Base-by-base conservation (phyloP, 1,140 invertebrate genomes). In the Sipha flava region DNA sequence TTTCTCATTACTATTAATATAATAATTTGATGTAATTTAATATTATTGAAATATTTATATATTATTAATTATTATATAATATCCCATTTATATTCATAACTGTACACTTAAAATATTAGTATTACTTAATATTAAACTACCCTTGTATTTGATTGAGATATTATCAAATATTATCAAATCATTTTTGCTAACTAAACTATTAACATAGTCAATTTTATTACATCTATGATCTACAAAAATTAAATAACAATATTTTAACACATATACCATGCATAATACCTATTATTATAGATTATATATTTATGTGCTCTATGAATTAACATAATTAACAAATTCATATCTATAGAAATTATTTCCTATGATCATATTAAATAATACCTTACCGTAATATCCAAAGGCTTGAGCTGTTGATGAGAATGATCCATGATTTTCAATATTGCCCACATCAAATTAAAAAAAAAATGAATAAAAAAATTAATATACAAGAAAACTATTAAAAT, bases 321-420 rank as follows among this genome's bases (percentile, higher is more conserved):
- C 10, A 66, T 40, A 40, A n/a, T n/a, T n/a, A n/a, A n/a, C n/a
- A n/a, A n/a, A n/a, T n/a, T n/a, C n/a, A n/a, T n/a, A n/a, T n/a
- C n/a, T n/a, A n/a, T n/a, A n/a, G n/a, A n/a, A n/a, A n/a, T 23
- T 18, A 23, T 37, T 16, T 31, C 31, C 52, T n/a, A 59, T 12
- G 40, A n/a, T 77, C n/a, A 57, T 77, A 77, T 77, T 31, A 80
- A 80, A 80, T 83, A 90, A 90, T 89, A 89, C 96, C 95, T 98
- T 95, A 98, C 95, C 95, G 94, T 97, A 97, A 90, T 97, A 97
- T 90, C 96, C 95, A 90, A 95, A 95, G 86, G 95, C 93, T 91
- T 96, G 95, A 89, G 94, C 95, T 97, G 90, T 75, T 59, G 49
- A 45, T 40, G 34, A 77, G 26, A 77, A 54, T 77, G 31, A 26